Evolutionary conservation across 2,888 invertebrate species (phyloP).

Genomic region (Troides oblongomaculatus): DNA sequence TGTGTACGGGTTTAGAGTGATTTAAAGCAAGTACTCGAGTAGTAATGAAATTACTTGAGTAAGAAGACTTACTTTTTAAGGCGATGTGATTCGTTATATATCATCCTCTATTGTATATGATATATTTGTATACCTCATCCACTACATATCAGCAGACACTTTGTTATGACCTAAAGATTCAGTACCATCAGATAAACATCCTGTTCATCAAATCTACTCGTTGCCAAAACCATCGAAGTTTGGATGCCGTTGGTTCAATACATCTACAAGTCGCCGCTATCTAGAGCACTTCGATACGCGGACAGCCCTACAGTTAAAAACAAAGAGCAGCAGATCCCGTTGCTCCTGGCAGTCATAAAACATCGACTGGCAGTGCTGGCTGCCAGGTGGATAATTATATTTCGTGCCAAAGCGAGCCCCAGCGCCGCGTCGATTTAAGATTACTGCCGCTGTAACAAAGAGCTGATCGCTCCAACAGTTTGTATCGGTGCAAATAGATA

Average conservation of each 20-base stretch:
- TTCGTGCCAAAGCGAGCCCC: conserved; percentile 38
- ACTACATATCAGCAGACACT: too few species aligned
- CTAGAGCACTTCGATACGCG: conserved; percentile 15
- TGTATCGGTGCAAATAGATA: conserved; percentile 21
- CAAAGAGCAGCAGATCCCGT: conserved; percentile 30
- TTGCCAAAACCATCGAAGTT: neutral
- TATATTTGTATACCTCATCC: too few species aligned
- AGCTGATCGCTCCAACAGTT: conserved; percentile 18
- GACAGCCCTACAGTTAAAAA: conserved; percentile 25
- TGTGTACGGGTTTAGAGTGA: too few species aligned
- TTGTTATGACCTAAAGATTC: too few species aligned
- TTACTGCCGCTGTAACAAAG: conserved; percentile 33
- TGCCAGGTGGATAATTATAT: conserved; percentile 37
- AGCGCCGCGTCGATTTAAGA: conserved; percentile 35
- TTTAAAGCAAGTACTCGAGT: too few species aligned
- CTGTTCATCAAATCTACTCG: too few species aligned
- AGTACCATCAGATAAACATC: too few species aligned
- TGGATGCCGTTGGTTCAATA: neutral
- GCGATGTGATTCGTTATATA: too few species aligned
- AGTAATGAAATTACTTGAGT: too few species aligned
- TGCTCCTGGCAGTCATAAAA: conserved; percentile 25
- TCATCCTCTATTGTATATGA: too few species aligned
- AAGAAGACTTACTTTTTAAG: too few species aligned
- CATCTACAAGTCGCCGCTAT: neutral
- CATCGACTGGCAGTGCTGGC: conserved; percentile 19